Evolutionary conservation across 2,888 invertebrate species (phyloP), one percentile per base, ranked within the genome.

Genomic region (Meandrusa payeni): DNA sequence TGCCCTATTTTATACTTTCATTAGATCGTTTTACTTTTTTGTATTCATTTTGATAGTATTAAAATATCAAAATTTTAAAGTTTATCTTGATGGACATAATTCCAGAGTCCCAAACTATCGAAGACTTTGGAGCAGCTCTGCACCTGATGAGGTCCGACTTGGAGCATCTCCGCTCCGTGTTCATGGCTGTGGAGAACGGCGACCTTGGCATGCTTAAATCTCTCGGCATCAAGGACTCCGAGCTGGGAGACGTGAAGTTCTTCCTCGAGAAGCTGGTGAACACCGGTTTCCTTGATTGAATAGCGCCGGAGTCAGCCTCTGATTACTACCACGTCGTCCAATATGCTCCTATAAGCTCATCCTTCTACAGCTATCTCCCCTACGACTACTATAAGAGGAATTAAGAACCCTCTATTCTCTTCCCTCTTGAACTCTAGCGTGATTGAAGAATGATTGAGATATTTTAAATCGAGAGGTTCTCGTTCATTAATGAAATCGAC

Each of bases 101-200:
- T 69, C 0, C 91, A 95, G 97, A 97, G 89, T 97, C 97, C 11
- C 97, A 97, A 85, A 97, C 97, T 17, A 96, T 97, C 71, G 97
- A 97, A 78, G 97, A 97, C 79, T 97, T 97, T 72, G 95, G 95
- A 22, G 94, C 94, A n/a, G 94, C 95, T 9, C 82, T 95, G 28
- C 94, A 95, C 67, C 83, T 95, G 73, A 93, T 92, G 93, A 90
- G 96, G 54, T 93, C 95, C 3, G 97, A 97, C 70, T 83, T 97
- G 71, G 97, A 97, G 70, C 97, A 97, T 70, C 90, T 97, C 49
- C 94, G 97, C 75, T 96, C 96, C 1, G 97, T 97, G 17, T 97
- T 97, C 83, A 95, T 97, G 93, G 97, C 97, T 5, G 97, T 97
- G 19, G 97, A 97, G 77, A 97, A 97, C 73, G 97, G 97, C 6